Evolutionary conservation across 1,140 invertebrate genomes (phyloP), one percentile per base, ranked within the genome.

Genomic region (Chrysomallon squamiferum): DNA sequence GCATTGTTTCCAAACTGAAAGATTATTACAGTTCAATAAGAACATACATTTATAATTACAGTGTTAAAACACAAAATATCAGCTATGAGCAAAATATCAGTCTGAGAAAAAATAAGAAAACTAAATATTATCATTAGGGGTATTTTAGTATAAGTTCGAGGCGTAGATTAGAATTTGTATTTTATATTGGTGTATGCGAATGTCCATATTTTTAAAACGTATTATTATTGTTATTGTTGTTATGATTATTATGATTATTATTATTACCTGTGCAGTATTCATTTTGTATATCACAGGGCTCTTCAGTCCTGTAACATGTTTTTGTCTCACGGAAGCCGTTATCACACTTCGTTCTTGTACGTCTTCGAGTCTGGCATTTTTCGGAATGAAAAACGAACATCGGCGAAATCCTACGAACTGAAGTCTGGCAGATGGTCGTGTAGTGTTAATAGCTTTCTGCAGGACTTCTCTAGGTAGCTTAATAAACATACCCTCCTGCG

Each of bases 221-320:
- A n/a, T n/a, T n/a, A n/a, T n/a, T n/a, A n/a, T n/a, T n/a, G n/a
- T n/a, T n/a, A n/a, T n/a, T n/a, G n/a, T n/a, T n/a, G n/a, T n/a
- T n/a, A n/a, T n/a, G n/a, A n/a, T n/a, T n/a, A n/a, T n/a, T n/a
- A n/a, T n/a, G n/a, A n/a, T n/a, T n/a, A n/a, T n/a, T n/a, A n/a
- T n/a, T n/a, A n/a, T n/a, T 52, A 80, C 77, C 68, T 81, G 70
- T 15, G 87, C 72, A 29, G 75, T 77, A 4, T 65, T 29, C 11
- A 80, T 63, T 4, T 33, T 73, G 58, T 85, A 88, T 11, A 72
- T 64, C 0, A 88, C 78, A 4, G 86, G 85, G 27, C 80, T 69
- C 0, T 73, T 79, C 5, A 88, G 73, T 65, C 86, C 84, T 2
- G 62, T 47, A n/a, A 87, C 72, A 6, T 68, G 73, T 9, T 62